Conservation (phyloP, 2,113 vertebrate species). For the Diadophis punctatus region DNA sequence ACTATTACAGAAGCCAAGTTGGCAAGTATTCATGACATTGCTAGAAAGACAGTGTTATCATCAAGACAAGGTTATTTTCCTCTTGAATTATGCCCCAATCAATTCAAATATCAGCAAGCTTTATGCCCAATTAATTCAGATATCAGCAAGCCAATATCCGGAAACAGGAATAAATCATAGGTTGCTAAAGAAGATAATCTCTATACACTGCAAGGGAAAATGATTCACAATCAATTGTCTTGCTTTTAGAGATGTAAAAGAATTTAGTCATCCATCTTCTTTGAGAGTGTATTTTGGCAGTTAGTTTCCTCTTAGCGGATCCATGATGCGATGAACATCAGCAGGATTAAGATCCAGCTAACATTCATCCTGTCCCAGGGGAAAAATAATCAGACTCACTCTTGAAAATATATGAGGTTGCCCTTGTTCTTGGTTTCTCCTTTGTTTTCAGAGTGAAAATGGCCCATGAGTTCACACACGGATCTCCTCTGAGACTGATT, state of each 20-base stretch:
- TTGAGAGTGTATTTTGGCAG: not conserved
- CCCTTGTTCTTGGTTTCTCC: not conserved
- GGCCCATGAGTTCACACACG: not conserved
- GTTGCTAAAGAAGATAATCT: not conserved
- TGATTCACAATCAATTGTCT: not conserved
- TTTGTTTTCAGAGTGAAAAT: not conserved
- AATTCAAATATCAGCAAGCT: not conserved
- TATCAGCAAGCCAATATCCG: not conserved
- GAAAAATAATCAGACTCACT: not conserved
- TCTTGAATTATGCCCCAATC: not conserved
- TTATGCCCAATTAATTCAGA: not conserved
- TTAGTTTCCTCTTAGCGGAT: not conserved
- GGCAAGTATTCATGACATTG: not conserved
- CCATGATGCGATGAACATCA: not conserved
- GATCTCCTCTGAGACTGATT: not conserved
- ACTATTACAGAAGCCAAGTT: not conserved
- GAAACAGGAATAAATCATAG: not conserved
- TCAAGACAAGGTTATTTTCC: not conserved
- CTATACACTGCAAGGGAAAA: not conserved
- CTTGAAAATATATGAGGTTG: not conserved
- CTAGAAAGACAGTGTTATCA: not conserved
- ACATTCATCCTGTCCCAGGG: not conserved
- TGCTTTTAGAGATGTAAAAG: not conserved
- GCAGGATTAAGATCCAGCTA: not conserved
- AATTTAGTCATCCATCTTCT: not conserved